Conservation (phyloP, 2,113 vertebrate species). For the Paedocypris sp. region DNA sequence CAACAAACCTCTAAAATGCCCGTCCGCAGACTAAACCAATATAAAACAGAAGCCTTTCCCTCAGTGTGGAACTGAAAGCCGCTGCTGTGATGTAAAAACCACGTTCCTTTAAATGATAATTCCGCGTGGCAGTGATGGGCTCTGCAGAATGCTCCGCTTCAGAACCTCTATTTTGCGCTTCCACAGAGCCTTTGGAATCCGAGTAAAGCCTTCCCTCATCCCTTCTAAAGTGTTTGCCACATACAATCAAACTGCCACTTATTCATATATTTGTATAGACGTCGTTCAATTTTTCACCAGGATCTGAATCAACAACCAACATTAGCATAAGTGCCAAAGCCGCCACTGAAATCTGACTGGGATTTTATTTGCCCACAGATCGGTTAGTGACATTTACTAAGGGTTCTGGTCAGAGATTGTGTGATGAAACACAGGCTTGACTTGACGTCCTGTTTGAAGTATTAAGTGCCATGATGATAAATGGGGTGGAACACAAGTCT, state of each 20-base stretch:
- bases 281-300: constrained; percentile 5
- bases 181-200: neutral
- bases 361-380: neutral
- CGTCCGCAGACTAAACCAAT: neutral
- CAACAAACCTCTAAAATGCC: no score
- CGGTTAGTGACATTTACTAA: neutral
- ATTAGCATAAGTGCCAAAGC: neutral
- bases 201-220: neutral
- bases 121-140: neutral
- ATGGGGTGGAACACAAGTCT: constrained; percentile 13
- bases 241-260: constrained; percentile 3
- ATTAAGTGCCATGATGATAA: constrained; percentile 10
- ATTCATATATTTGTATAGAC: constrained; percentile 5
- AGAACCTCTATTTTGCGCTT: neutral
- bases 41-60: neutral
- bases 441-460: constrained; percentile 13
- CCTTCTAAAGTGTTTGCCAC: constrained; percentile 1
- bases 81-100: neutral
- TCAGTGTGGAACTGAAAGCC: neutral
- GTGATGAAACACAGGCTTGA: neutral
- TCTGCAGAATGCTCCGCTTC: neutral
- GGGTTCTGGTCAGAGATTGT: neutral
- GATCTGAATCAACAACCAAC: neutral
- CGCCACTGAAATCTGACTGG: neutral
- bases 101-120: neutral